Percentiles rank a stretch among this genome's conserved stretches.
Evolutionary conservation across 35 echinoderm and acorn worm genomes (phyloP).

Genomic region (Apostichopus parvimensis): DNA sequence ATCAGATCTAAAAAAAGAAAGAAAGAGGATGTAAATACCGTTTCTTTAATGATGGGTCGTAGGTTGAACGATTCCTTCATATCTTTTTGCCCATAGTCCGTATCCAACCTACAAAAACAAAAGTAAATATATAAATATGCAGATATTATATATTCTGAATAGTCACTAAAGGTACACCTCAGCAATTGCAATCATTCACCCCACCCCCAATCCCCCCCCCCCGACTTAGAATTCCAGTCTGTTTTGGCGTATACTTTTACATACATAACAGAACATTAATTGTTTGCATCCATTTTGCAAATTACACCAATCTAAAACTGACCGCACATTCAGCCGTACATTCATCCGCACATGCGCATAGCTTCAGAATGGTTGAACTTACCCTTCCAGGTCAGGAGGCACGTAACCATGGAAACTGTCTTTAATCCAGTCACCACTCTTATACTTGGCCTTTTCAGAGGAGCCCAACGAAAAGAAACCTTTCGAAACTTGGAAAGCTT

Average conservation of each 20-base stretch:
- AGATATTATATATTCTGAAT: too few species aligned
- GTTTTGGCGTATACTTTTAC: too few species aligned
- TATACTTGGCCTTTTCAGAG: slow-evolving; percentile 39
- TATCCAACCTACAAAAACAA: slow-evolving; percentile 64
- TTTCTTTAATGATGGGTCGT: background rate
- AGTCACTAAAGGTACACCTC: too few species aligned
- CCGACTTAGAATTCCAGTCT: too few species aligned
- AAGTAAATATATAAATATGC: too few species aligned
- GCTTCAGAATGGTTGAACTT: background rate
- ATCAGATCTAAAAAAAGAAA: too few species aligned
- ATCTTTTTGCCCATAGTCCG: slow-evolving; percentile 68
- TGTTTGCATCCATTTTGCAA: too few species aligned
- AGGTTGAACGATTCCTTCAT: slow-evolving; percentile 86
- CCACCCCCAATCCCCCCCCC: too few species aligned
- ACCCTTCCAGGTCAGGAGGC: slow-evolving; percentile 25
- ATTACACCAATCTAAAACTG: too few species aligned
- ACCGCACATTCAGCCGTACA: too few species aligned
- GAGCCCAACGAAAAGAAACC: slow-evolving; percentile 8
- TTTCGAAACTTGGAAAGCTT: slow-evolving; percentile 26
- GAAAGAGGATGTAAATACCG: background rate
- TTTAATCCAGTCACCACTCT: slow-evolving; percentile 10
- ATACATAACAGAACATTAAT: too few species aligned
- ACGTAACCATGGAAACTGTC: slow-evolving; percentile 31
- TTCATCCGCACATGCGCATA: background rate
- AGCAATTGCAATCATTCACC: too few species aligned